Percentiles rank a stretch among this genome's conserved stretches.
Evolutionary conservation across 30 jellyfish, hydroid and myxozoan genomes (phyloP).

Genomic region (Nemopilema nomurai): DNA sequence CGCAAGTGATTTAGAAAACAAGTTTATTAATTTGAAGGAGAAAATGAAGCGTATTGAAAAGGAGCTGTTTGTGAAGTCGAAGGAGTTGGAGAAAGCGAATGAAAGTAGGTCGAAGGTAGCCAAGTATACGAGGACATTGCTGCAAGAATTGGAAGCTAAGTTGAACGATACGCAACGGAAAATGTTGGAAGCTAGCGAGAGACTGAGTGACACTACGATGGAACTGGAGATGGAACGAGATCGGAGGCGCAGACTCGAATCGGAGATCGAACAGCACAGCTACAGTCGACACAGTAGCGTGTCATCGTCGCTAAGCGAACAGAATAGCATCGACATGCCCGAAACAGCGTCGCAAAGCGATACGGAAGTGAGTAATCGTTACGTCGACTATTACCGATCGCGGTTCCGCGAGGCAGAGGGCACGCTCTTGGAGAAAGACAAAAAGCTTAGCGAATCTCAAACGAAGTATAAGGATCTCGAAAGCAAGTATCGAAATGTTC

Average conservation of each 20-base stretch:
- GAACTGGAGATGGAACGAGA: conserved; percentile 89
- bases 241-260: conserved; percentile 75
- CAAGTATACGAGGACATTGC: conserved; percentile 88
- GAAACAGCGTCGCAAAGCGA: conserved; percentile 39
- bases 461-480: conserved; percentile 75
- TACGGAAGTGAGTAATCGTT: conserved; percentile 76
- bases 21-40: conserved; percentile 78
- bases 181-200: conserved; percentile 74
- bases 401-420: conserved; percentile 95
- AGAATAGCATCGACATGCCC: conserved; percentile 38
- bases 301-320: conserved; percentile 38
- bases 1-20: conserved; percentile 81
- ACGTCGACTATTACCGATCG: conserved; percentile 89
- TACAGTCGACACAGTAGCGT: conserved; percentile 79
- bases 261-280: conserved; percentile 55
- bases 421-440: conserved; percentile 87
- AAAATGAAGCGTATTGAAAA: conserved; percentile 88
- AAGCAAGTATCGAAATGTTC: conserved; percentile 60
- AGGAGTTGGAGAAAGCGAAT: conserved; percentile 97
- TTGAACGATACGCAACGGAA: conserved; percentile 83
- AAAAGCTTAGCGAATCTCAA: conserved; percentile 74
- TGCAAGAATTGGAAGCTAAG: conserved; percentile 97
- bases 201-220: conserved; percentile 57
- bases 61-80: conserved; percentile 87
- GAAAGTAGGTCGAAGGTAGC: conserved; percentile 99